phyloP scores from a whole-genome alignment of 2,113 vertebrate genomes.

The Piaya cayana region DNA sequence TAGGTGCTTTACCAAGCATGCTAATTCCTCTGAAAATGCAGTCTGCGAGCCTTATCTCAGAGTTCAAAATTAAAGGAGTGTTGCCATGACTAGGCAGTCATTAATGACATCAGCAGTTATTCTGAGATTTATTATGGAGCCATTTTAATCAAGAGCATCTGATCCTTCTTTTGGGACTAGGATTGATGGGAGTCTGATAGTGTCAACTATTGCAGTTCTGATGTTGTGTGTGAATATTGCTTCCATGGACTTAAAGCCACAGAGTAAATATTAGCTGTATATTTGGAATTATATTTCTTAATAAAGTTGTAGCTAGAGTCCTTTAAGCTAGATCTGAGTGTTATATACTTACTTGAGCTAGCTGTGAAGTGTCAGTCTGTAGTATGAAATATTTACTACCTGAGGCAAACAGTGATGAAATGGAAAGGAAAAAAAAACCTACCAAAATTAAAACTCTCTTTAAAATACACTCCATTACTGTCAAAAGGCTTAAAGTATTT shows the following conservation, averaged over 20 bases:
- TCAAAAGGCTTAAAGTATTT: slow-evolving; percentile 22
- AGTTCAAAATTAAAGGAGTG: background rate
- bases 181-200: background rate
- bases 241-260: background rate
- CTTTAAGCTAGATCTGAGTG: background rate
- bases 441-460: slow-evolving; percentile 19
- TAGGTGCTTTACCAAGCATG: background rate
- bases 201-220: background rate
- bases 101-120: background rate
- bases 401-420: background rate
- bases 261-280: background rate
- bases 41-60: background rate
- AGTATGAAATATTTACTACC: background rate
- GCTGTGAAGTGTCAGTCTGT: background rate
- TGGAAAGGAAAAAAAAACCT: background rate
- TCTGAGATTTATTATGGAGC: background rate
- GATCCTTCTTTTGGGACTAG: background rate
- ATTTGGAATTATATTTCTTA: background rate
- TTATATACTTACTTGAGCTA: background rate
- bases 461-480: slow-evolving; percentile 11
- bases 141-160: background rate
- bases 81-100: background rate
- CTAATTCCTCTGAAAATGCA: background rate
- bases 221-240: background rate
- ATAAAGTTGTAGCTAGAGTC: background rate